These are phyloP conservation scores for Megaptera novaeangliae DNA, from an alignment of 2,113 vertebrate species.

Conservation along the genomic window DNA sequence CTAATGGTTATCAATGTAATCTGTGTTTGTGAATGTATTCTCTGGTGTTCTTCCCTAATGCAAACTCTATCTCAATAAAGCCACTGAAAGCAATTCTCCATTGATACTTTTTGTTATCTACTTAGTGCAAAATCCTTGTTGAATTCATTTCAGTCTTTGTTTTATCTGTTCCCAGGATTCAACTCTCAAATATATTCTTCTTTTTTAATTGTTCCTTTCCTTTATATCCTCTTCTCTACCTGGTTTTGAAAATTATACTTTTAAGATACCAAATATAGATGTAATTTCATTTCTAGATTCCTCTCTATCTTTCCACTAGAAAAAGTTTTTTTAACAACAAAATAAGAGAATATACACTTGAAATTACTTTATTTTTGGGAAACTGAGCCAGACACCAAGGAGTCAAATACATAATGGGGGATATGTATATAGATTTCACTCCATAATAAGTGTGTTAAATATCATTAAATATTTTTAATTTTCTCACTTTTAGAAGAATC, in stretches of 20 bases:
- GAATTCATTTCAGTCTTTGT: neutral
- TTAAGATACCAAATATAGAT: neutral
- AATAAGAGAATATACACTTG: neutral
- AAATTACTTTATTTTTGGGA: neutral
- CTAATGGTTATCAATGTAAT: neutral
- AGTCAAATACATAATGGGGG: neutral
- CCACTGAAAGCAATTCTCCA: neutral
- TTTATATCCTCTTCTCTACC: neutral
- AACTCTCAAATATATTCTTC: neutral
- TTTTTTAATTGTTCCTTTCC: neutral
- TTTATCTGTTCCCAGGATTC: neutral
- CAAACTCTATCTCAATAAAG: neutral
- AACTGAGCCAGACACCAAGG: neutral
- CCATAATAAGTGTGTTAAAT: neutral
- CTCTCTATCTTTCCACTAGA: neutral
- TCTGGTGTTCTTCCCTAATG: neutral
- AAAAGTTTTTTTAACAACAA: neutral
- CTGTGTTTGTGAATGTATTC: neutral
- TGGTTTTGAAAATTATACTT: neutral
- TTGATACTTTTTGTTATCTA: neutral
- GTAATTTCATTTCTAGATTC: neutral
- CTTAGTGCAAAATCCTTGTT: neutral
- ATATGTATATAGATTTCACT: neutral
- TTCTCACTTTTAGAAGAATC: slow-evolving; percentile 43
- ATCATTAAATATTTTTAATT: neutral